Conservation (phyloP, 2,113 vertebrate species). For the Benitochromis conjunctus region DNA sequence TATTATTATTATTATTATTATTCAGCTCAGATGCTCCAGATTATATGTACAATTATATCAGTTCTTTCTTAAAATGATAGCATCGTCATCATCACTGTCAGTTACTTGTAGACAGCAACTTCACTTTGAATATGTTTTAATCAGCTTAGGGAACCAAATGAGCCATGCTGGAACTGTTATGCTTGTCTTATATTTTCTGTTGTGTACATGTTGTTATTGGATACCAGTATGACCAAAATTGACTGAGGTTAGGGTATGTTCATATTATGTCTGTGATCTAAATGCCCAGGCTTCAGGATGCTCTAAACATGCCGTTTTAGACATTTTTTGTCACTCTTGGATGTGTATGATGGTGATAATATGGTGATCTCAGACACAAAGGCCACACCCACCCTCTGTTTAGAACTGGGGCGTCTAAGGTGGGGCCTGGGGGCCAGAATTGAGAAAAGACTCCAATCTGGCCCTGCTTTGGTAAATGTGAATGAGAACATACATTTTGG, state of each 20-base stretch:
- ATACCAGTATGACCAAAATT: too few species aligned
- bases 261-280: not conserved
- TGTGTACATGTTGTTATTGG: too few species aligned
- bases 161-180: too few species aligned
- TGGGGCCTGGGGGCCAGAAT: too few species aligned
- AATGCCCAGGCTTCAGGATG: not conserved
- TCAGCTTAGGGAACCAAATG: not conserved
- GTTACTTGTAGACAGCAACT: not conserved
- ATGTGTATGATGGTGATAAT: too few species aligned
- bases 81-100: rapidly evolving
- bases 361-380: too few species aligned
- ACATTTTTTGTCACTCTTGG: too few species aligned
- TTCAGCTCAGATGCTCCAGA: not conserved
- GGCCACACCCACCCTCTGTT: too few species aligned
- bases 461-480: not conserved
- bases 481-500: not conserved
- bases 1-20: not conserved
- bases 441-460: too few species aligned
- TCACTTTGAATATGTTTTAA: not conserved
- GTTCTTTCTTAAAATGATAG: not conserved
- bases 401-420: too few species aligned
- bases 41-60: not conserved
- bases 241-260: not conserved
- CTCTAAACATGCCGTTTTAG: not conserved
- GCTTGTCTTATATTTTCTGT: too few species aligned